Base-by-base conservation (phyloP, 2,113 vertebrate genomes). In the Porphyrio hochstetteri region DNA sequence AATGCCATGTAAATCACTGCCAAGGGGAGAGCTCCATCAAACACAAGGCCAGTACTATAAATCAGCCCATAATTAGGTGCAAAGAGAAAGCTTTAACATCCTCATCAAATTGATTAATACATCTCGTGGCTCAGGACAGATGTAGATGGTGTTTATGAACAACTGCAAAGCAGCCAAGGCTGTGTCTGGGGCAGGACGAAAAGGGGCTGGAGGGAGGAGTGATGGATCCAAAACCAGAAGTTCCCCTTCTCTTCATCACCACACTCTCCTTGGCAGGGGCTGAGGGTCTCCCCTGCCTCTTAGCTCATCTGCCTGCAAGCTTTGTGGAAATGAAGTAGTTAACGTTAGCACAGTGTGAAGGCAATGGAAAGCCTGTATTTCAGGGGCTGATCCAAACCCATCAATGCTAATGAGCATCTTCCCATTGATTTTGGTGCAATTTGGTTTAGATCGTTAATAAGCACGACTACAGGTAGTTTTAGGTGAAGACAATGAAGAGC, bases 61-160 rank as follows among this genome's bases (percentile, higher is more conserved):
- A 98, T 98, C 98, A 98, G 97, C 65, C 93, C 93, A 81, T 98
- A 98, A 98, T 98, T 98, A 98, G 98, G 98, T 97, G 96, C 97
- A 97, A 97, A 98, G 98, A 98, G 97, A 97, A 97, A 97, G 97
- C 97, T 98, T 98, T 98, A 98, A 97, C 97, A 98, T 97, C 97
- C 98, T 98, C 98, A 98, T 98, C 97, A 98, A 96, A 97, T 97
- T 98, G 98, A 98, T 98, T 98, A 98, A 98, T 98, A 96, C 94
- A 96, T 97, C 97, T 97, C 61, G 38, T 77, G 74, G 96, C 96
- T 96, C 93, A 70, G 97, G 97, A 97, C 98, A 96, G 93, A 96
- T 94, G 96, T 92, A 97, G 97, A 95, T 91, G 95, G 94, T 95
- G 96, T 96, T 95, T 97, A 86, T 95, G 97, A 97, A 95, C 92